Percentiles rank a stretch among this genome's conserved stretches.
Conservation (phyloP, 2,888 invertebrate genomes). For the Cloeon dipterum region DNA sequence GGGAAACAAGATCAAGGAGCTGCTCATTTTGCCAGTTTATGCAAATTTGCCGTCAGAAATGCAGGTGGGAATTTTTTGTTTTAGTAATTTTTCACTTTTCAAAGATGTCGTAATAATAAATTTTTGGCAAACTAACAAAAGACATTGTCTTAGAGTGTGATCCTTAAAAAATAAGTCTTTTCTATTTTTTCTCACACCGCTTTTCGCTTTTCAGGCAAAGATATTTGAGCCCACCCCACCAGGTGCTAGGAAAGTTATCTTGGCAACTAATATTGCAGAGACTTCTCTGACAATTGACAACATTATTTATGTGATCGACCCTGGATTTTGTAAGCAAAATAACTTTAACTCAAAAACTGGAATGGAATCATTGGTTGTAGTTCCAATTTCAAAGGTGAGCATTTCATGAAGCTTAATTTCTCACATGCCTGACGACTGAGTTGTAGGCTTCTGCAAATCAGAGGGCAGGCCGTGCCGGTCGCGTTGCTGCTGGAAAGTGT, state of each 20-base stretch:
- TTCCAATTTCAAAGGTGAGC: constrained; percentile 75
- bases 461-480: constrained; percentile 83
- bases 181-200: too few species aligned
- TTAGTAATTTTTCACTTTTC: too few species aligned
- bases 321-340: constrained; percentile 98
- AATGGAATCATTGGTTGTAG: constrained; percentile 95
- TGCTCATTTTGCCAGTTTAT: constrained; percentile 87
- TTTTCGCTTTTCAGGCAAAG: constrained; percentile 63
- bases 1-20: constrained; percentile 80
- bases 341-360: constrained; percentile 95
- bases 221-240: constrained; percentile 96
- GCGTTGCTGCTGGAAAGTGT: constrained; percentile 94
- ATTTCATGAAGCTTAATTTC: not conserved
- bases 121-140: too few species aligned
- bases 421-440: not conserved
- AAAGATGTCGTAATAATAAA: too few species aligned
- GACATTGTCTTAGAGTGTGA: too few species aligned
- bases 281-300: constrained; percentile 98
- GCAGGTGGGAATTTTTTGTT: constrained; percentile 30
- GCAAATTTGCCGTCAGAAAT: constrained; percentile 96
- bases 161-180: too few species aligned
- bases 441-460: constrained; percentile 77
- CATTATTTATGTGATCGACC: constrained; percentile 95
- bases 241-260: constrained; percentile 84
- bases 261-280: constrained; percentile 98